phyloP scores from a whole-genome alignment of 2,113 vertebrate species.

The Macquaria australasica region DNA sequence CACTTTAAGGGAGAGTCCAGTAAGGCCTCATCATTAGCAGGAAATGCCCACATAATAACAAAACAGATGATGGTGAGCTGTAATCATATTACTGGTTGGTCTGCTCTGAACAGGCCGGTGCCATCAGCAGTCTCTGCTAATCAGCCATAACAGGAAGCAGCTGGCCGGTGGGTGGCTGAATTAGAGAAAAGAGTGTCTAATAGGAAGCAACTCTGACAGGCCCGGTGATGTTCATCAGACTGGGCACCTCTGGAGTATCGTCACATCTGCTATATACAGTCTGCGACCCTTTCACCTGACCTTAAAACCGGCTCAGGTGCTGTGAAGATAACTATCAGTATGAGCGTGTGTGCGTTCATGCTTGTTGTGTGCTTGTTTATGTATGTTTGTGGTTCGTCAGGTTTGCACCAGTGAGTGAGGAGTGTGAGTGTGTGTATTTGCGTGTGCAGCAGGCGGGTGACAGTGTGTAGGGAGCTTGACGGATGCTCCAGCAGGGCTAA shows the following conservation, averaged over 20 bases:
- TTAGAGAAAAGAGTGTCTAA: slow-evolving; percentile 27
- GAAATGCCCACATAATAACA: slow-evolving; percentile 18
- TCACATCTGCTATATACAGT: slow-evolving; percentile 9
- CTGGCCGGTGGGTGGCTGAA: slow-evolving; percentile 56
- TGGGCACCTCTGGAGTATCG: slow-evolving; percentile 30
- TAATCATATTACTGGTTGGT: slow-evolving; percentile 30
- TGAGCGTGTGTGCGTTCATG: background rate
- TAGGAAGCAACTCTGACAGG: slow-evolving; percentile 40
- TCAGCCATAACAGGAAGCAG: slow-evolving; percentile 63
- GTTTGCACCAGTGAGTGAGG: background rate
- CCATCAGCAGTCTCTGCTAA: slow-evolving; percentile 46
- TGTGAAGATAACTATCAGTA: slow-evolving; percentile 18
- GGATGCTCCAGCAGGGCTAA: slow-evolving; percentile 61
- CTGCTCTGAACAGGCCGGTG: slow-evolving; percentile 23
- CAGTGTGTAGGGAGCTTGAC: slow-evolving; percentile 55
- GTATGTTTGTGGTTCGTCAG: background rate
- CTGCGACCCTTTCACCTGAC: slow-evolving; percentile 40
- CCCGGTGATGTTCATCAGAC: slow-evolving; percentile 42
- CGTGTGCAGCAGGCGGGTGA: slow-evolving; percentile 10
- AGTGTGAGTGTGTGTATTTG: background rate
- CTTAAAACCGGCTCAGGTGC: slow-evolving; percentile 60
- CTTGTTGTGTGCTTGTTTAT: slow-evolving; percentile 1
- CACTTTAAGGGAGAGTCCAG: background rate
- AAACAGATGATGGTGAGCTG: background rate
- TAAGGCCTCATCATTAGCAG: slow-evolving; percentile 19